These are phyloP conservation scores for Cremastobaeus sp. DNA, from an alignment of 2,888 invertebrate species.

Conservation along the genomic window DNA sequence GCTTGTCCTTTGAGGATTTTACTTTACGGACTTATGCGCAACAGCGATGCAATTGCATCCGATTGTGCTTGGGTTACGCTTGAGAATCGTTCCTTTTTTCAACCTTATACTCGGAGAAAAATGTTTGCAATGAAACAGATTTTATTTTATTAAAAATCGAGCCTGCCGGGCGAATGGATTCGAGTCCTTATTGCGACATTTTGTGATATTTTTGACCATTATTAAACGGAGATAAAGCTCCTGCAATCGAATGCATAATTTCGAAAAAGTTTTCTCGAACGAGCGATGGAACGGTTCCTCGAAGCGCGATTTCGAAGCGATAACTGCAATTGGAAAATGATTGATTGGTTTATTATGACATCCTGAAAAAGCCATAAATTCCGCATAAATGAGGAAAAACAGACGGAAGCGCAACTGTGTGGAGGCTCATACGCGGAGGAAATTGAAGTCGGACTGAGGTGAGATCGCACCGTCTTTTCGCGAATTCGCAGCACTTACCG, in stretches of 20 bases:
- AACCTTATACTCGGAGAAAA: constrained; percentile 3
- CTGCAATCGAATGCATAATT: too few relatives aligned
- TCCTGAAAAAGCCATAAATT: constrained; percentile 42
- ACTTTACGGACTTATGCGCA: constrained; percentile 48
- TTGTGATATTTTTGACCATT: too few relatives aligned
- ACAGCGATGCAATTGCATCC: constrained; percentile 38
- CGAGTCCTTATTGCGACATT: too few relatives aligned
- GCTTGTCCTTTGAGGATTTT: constrained; percentile 51
- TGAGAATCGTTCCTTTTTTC: constrained; percentile 1
- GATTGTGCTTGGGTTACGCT: constrained; percentile 19
- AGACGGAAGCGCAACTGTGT: constrained; percentile 19
- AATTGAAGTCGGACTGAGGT: constrained; percentile 50
- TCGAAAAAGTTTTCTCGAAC: too few relatives aligned
- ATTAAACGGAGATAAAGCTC: too few relatives aligned
- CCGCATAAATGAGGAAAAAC: constrained; percentile 22
- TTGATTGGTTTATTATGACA: constrained; percentile 50
- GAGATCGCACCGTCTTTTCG: constrained; percentile 39
- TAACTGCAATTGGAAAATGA: constrained; percentile 31
- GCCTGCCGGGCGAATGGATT: too few relatives aligned
- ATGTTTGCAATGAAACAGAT: neutral
- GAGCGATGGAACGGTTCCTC: too few relatives aligned
- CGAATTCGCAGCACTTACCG: constrained; percentile 34
- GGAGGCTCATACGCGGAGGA: constrained; percentile 40
- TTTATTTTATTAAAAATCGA: neutral
- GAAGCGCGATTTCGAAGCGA: neutral